Conservation (phyloP, 1,140 invertebrate species). For the Listronotus oregonensis region DNA sequence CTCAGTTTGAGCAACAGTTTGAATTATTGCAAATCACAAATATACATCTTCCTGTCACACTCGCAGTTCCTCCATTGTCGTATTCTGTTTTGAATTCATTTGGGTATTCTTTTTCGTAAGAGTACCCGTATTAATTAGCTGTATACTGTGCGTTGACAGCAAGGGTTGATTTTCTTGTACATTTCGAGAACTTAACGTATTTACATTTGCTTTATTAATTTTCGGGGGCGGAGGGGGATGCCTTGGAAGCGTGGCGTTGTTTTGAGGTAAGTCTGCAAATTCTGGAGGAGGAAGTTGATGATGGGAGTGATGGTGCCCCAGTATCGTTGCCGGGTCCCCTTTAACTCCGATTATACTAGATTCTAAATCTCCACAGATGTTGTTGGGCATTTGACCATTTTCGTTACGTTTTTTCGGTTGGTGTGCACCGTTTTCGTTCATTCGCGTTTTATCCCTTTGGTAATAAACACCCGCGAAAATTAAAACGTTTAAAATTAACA, state of each 20-base stretch:
- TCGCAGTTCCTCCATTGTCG: constrained; percentile 76
- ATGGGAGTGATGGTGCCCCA: constrained; percentile 71
- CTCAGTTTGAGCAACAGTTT: constrained; percentile 43
- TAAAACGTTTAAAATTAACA: constrained; percentile 87
- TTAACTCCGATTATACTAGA: constrained; percentile 57
- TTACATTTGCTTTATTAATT: constrained; percentile 66
- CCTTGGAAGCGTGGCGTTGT: constrained; percentile 69
- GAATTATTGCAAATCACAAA: constrained; percentile 42
- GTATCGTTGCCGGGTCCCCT: constrained; percentile 68
- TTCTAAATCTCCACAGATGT: constrained; percentile 73
- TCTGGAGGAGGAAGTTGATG: constrained; percentile 79
- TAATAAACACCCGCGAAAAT: constrained; percentile 95
- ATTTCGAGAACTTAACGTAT: constrained; percentile 63
- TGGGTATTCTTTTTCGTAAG: constrained; percentile 70
- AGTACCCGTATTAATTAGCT: constrained; percentile 69
- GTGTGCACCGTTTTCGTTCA: constrained; percentile 63
- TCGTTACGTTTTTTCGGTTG: constrained; percentile 75
- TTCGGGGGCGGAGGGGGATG: constrained; percentile 78
- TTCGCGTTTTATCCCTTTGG: constrained; percentile 82
- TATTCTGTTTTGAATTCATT: constrained; percentile 65
- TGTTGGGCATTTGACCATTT: constrained; percentile 83
- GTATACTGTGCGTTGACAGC: constrained; percentile 67
- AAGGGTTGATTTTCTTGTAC: constrained; percentile 66
- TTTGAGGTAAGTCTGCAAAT: constrained; percentile 74
- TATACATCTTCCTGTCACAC: constrained; percentile 67